Evolutionary conservation across 35 echinoderm and acorn worm species (phyloP), one percentile per base, ranked within the genome.

Genomic region (Acanthaster planci): DNA sequence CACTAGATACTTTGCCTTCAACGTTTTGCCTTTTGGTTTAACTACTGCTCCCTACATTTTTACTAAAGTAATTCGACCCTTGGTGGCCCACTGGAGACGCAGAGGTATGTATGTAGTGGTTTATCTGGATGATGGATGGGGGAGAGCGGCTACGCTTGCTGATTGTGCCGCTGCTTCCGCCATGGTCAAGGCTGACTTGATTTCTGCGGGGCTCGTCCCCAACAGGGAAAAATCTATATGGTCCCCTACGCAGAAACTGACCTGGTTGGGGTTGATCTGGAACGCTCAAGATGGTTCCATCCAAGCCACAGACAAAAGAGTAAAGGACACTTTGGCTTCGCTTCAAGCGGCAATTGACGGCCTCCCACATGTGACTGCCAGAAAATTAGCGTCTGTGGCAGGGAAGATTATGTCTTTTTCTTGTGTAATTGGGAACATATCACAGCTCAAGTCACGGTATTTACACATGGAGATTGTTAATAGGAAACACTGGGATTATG

Each of bases 401-500:
- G 81, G 81, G 22, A 83, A 83, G 52, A 83, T 83, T n/a, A 34
- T 56, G 15, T 83, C 81, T 5, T 6, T 83, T 32, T 16, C 8
- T 5, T 18, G 18, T 56, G 81, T 83, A 56, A 52, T 83, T 26
- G 51, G 81, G 6, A 5, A 5, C 5, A 38, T 56, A 2, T 22
- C 81, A 1, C 54, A 37, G 15, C 35, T 55, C 7, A 83, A 83
- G 30, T 34, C 81, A 2, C 54, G 81, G 56, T 83, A 7, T 31
- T 9, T 58, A 36, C 35, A 83, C 31, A 7, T 55, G 19, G 47
- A 55, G 27, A 56, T 83, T 1, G 47, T 31, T 14, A 83, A 31
- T 32, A 55, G 52, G 29, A 56, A 7, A 7, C 21, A 83, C 30
- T 56, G 51, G 81, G 81, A 83, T 32, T 32, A 83, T 2, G 52